Conservation (phyloP, 2,888 invertebrate genomes). For the Unio delphinus region DNA sequence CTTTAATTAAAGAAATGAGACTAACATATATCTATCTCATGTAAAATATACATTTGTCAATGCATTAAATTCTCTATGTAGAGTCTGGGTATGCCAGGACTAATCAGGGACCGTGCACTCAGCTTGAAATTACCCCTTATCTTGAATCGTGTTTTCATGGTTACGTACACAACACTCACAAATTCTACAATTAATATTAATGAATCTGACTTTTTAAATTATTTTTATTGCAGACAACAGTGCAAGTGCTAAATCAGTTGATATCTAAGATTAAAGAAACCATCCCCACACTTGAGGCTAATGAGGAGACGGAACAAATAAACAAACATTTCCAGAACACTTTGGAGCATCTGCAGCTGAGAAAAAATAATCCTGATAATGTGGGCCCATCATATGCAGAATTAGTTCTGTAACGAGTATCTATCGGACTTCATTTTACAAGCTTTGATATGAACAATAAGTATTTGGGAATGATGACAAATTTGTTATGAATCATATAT, state of each 20-base stretch:
- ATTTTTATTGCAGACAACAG: conserved; percentile 76
- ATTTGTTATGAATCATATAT: no score
- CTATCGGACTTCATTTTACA: no score
- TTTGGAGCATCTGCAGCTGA: conserved; percentile 63
- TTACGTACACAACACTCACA: background rate
- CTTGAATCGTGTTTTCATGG: background rate
- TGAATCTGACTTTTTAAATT: background rate
- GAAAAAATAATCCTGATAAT: conserved; percentile 54
- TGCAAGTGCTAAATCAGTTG: conserved; percentile 80
- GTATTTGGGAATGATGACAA: no score
- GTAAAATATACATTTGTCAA: no score
- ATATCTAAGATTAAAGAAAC: conserved; percentile 94
- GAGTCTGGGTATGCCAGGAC: no score
- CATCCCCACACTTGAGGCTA: conserved; percentile 91
- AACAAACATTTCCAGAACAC: conserved; percentile 88
- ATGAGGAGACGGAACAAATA: conserved; percentile 97
- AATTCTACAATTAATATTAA: background rate
- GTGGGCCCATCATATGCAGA: conserved; percentile 62
- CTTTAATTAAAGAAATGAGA: no score
- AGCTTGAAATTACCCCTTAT: no score
- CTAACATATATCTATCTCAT: no score
- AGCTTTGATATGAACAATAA: no score
- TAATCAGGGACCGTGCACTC: no score
- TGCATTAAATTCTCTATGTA: no score
- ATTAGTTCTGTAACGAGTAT: conserved; percentile 44